These are phyloP conservation scores for Cosmopolites sordidus DNA, from an alignment of 2,888 invertebrate species.

Conservation along the genomic window DNA sequence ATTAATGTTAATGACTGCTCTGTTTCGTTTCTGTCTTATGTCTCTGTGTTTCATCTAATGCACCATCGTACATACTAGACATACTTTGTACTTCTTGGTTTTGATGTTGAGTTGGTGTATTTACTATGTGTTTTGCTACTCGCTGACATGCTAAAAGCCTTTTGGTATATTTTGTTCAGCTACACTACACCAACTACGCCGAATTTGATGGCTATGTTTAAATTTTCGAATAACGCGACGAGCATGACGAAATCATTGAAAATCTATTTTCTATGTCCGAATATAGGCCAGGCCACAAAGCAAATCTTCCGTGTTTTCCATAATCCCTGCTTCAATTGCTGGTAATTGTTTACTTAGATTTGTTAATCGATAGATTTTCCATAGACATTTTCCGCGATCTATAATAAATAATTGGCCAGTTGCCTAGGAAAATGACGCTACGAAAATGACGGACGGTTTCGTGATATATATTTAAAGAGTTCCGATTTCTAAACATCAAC, in stretches of 20 bases:
- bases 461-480: background rate
- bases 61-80: slow-evolving; percentile 34
- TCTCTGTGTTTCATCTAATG: slow-evolving; percentile 34
- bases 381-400: background rate
- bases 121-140: slow-evolving; percentile 34
- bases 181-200: background rate
- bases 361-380: too few species aligned
- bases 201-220: too few species aligned
- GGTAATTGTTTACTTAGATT: too few species aligned
- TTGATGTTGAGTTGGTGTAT: slow-evolving; percentile 8
- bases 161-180: slow-evolving; percentile 9
- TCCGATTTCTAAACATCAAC: background rate
- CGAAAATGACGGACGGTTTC: background rate
- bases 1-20: slow-evolving; percentile 37
- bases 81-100: slow-evolving; percentile 32
- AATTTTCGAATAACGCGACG: too few species aligned
- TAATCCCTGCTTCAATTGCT: too few species aligned
- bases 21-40: slow-evolving; percentile 36
- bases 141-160: slow-evolving; percentile 32
- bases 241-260: too few species aligned
- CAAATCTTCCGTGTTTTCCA: too few species aligned
- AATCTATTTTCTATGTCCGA: too few species aligned
- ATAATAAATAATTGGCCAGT: background rate
- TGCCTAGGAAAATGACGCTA: background rate
- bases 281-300: too few species aligned